These are phyloP conservation scores for Gastrophryne carolinensis DNA, from an alignment of 2,797 vertebrate genomes.

Conservation along the genomic window DNA sequence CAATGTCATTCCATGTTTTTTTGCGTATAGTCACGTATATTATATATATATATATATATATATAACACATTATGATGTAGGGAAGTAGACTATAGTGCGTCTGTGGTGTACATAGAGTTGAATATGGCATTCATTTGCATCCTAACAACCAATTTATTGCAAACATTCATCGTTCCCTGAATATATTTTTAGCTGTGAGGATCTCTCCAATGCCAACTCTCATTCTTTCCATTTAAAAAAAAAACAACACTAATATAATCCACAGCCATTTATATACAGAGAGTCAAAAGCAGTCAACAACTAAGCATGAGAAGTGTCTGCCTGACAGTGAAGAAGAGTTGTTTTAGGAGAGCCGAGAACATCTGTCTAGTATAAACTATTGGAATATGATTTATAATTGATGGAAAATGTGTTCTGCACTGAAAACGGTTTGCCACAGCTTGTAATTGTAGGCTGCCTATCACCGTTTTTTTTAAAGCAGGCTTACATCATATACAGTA, in stretches of 20 bases:
- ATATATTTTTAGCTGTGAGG: neutral
- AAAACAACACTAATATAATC: constrained; percentile 11
- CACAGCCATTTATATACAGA: neutral
- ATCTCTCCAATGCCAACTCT: constrained; percentile 2
- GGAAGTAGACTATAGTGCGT: neutral
- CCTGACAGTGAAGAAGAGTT: neutral
- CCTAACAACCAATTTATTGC: constrained; percentile 13
- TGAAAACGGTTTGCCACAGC: no score
- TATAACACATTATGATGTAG: neutral
- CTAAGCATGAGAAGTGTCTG: neutral
- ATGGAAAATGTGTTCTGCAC: no score
- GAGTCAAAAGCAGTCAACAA: neutral
- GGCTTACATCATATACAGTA: no score
- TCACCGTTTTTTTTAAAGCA: no score
- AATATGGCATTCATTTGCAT: neutral
- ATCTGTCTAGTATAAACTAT: neutral
- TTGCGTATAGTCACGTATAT: no score
- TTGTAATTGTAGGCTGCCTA: no score
- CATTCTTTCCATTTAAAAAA: constrained; percentile 19
- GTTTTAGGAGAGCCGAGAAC: neutral
- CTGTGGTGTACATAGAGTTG: neutral
- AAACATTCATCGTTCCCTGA: neutral
- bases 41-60: neutral
- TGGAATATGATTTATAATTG: neutral
- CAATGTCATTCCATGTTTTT: no score